Percentiles rank a stretch among this genome's conserved stretches.
Conservation (phyloP, 92 coral and sea anemone genomes). For the Phenganax marumi region DNA sequence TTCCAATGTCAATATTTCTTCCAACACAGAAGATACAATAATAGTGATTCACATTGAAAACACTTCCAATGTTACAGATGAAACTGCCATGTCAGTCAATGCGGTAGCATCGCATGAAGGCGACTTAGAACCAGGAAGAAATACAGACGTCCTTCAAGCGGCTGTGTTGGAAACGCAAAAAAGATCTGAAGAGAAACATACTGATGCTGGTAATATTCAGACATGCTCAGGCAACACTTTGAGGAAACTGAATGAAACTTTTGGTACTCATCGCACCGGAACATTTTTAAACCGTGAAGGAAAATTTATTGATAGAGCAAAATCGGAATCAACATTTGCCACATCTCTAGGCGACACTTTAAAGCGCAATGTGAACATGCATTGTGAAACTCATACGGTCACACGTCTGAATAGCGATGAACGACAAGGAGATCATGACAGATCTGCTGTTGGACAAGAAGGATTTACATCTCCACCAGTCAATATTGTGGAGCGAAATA, state of each 20-base stretch:
- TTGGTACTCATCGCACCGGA: background rate
- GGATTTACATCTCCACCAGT: background rate
- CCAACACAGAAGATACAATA: constrained; percentile 8
- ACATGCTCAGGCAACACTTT: background rate
- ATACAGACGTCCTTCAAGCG: background rate
- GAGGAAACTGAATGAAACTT: background rate
- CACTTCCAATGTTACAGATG: background rate
- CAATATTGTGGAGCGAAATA: background rate
- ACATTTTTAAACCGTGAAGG: background rate
- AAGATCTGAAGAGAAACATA: background rate
- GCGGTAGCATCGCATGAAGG: background rate
- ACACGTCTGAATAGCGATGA: background rate
- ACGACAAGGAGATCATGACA: background rate
- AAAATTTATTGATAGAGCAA: background rate
- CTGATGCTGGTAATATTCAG: background rate
- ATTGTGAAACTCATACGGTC: background rate
- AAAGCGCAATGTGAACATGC: background rate
- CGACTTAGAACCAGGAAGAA: background rate
- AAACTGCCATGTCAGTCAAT: constrained; percentile 15
- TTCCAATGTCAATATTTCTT: background rate
- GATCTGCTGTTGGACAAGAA: background rate
- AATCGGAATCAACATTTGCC: background rate
- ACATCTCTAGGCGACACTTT: background rate
- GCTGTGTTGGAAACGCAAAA: background rate
- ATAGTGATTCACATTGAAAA: constrained; percentile 34